phyloP scores from a whole-genome alignment of 2,797 vertebrate species.

The Malacoctenus gilli region DNA sequence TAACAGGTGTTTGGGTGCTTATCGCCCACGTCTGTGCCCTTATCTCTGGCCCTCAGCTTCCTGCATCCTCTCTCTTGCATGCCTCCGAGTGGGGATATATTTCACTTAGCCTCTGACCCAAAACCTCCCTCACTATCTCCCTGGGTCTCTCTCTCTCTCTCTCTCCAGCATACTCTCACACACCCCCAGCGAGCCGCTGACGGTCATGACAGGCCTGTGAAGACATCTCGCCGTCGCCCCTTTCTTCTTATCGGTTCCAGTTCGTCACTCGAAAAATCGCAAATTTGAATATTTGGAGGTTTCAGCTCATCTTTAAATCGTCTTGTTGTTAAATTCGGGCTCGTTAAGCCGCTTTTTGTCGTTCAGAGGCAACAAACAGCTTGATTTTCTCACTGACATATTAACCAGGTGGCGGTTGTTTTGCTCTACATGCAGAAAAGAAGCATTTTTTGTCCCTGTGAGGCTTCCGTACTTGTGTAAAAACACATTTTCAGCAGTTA shows the following conservation, averaged over 20 bases:
- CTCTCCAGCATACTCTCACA: not conserved
- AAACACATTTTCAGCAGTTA: no score
- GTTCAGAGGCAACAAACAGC: no score
- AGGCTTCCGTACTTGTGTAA: no score
- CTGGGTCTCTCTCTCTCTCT: slow-evolving; percentile 26
- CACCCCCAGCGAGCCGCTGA: not conserved
- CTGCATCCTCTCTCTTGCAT: slow-evolving; percentile 77
- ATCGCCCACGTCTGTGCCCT: slow-evolving; percentile 74
- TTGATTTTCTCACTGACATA: no score
- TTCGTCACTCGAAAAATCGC: not conserved
- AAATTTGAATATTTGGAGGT: not conserved
- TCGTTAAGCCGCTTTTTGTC: no score
- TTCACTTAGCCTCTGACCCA: slow-evolving; percentile 83
- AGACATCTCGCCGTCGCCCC: slow-evolving; percentile 22
- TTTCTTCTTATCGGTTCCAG: not conserved
- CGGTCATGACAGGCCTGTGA: slow-evolving; percentile 10
- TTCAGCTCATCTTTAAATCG: no score
- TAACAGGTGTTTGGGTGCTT: slow-evolving; percentile 82
- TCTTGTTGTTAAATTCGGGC: no score
- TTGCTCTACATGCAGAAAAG: no score
- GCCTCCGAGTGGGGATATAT: slow-evolving; percentile 81
- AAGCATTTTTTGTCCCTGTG: no score
- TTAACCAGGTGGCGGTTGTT: no score
- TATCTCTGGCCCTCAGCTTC: slow-evolving; percentile 84
- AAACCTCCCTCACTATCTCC: slow-evolving; percentile 56